Base-by-base conservation (phyloP, 1,140 invertebrate genomes). In the Cydia splendana region DNA sequence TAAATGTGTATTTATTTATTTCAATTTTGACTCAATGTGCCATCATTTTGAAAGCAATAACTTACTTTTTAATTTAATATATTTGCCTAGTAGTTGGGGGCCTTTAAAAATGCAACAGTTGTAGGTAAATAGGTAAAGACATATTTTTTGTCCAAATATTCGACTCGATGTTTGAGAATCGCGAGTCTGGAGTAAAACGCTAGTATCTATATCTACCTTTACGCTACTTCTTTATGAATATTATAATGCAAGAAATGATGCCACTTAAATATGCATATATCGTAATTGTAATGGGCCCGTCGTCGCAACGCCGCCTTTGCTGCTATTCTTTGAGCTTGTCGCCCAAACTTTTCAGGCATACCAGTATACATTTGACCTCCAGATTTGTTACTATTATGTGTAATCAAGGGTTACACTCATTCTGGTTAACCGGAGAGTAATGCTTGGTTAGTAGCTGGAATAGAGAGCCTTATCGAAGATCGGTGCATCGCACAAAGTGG, bases 271-370 rank as follows among this genome's bases (percentile, higher is more conserved):
- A 74, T 67, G 65, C 69, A 74, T 51, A 76, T 67, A 76, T 78
- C 73, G 82, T 83, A 83, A 81, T 81, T 83, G 80, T 81, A 78
- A 81, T 79, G 74, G 79, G 62, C 20, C 20, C 75, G 28, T 67
- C 69, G 76, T 45, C 69, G 74, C 77, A 76, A 81, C 76, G 71
- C 76, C 74, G 75, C 38, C 57, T 76, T 48, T 57, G 75, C 76
- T 81, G n/a, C 67, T 24, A 24, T 62, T 24, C 57, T 24, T 0
- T 18, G 12, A n/a, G 2, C 57, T 62, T 62, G 6, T n/a, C 18
- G 6, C 10, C 57, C 18, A 62, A 62, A 24, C 57, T 62, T 62
- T 24, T 57, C 1, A 18, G 13, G 0, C 7, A 48, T 42, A 57
- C 53, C 57, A 24, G 57, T 62, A 62, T 62, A 62, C 1, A 12